Base-by-base conservation (phyloP, 2,797 vertebrate species). In the Ptychadena robeensis region DNA sequence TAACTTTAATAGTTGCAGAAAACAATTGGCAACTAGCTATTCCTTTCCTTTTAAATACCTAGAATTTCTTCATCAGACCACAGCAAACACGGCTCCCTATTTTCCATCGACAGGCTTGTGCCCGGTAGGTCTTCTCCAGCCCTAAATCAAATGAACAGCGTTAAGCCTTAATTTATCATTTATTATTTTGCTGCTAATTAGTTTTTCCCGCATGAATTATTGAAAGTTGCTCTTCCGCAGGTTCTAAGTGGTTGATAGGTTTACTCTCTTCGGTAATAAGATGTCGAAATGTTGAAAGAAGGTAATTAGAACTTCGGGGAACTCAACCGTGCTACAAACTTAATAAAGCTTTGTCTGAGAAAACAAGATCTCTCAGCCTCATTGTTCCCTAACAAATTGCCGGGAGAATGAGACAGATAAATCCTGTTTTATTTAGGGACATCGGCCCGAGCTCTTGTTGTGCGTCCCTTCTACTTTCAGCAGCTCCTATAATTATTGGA, bases 231-330 rank as follows among this genome's bases (percentile, higher is more conserved):
- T 89, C 83, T 32, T 89, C 86, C 86, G 82, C 85, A 80, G 80
- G 84, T 57, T 78, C 85, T 81, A 86, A 72, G 65, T 75, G 73
- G 82, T 83, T 86, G 87, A 88, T 88, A 90, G 87, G 84, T 88
- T 88, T 88, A 79, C 85, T 89, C 85, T 86, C 86, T 72, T 86
- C 70, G 64, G 87, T 87, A 87, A 87, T 88, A 87, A 89, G 88
- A 87, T 80, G 85, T 79, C 78, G 84, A 82, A 79, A 2, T 28
- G 53, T 83, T 84, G 66, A 90, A 87, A 90, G 88, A 87, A 87
- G 83, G 88, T 90, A 89, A 90, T 90, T 88, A 91, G 88, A 90
- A 88, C 89, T 88, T 84, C 22, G 88, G 91, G 87, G 86, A 88
- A 90, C 53, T 86, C 88, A 89, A 91, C 82, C 89, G 87, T 85